Percentiles rank a stretch among this genome's conserved stretches.
phyloP scores from a whole-genome alignment of 2,113 vertebrate species.

The Fulica atra region DNA sequence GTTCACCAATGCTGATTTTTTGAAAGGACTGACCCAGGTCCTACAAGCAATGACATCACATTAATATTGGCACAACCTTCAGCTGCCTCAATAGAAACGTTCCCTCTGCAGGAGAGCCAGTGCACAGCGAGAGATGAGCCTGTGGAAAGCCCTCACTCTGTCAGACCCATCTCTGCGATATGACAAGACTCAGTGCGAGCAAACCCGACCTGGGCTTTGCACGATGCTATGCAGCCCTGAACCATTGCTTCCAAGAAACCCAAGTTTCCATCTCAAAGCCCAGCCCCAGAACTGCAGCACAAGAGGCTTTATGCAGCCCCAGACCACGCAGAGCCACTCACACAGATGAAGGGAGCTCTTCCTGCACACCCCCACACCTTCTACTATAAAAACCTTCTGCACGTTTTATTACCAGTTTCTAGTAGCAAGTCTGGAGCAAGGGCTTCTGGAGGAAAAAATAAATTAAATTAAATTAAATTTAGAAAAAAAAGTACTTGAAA shows the following conservation, averaged over 20 bases:
- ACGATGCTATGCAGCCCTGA: accelerated
- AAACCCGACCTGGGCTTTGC: not conserved
- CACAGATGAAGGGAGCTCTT: not conserved
- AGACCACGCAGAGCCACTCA: not conserved
- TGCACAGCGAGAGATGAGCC: accelerated
- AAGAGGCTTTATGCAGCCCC: not conserved
- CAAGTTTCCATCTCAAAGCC: not conserved
- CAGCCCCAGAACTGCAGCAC: not conserved
- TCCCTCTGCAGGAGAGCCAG: not conserved
- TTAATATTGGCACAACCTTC: accelerated
- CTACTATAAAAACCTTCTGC: not conserved
- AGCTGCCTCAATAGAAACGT: accelerated
- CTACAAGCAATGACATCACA: accelerated
- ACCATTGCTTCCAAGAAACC: accelerated
- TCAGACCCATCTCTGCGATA: accelerated
- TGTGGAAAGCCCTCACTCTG: not conserved
- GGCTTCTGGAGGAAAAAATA: not conserved
- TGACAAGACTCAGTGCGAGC: not conserved
- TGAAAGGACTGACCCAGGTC: not conserved
- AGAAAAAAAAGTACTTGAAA: not conserved
- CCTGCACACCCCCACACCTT: not conserved
- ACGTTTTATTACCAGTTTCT: not conserved
- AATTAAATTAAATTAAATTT: no score
- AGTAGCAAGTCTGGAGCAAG: not conserved
- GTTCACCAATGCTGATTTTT: accelerated